Percentiles rank a stretch among this genome's conserved stretches.
These are phyloP conservation scores for Spheniscus humboldti DNA, from an alignment of 2,797 vertebrate species.

Conservation along the genomic window DNA sequence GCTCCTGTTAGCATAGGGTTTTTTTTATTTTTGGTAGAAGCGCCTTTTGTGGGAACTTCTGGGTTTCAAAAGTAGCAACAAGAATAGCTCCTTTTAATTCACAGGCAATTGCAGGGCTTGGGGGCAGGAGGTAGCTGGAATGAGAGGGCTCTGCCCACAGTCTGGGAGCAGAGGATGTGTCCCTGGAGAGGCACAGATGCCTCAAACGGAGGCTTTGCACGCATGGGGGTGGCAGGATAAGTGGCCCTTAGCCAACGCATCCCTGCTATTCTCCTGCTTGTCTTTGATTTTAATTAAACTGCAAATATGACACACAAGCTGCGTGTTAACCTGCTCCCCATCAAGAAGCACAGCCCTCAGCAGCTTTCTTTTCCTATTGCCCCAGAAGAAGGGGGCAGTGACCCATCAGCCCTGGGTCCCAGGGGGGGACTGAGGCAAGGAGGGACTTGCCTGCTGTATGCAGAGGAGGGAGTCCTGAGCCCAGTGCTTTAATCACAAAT, in stretches of 20 bases:
- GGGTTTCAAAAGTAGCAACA: conserved; percentile 1
- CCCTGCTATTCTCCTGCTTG: not conserved
- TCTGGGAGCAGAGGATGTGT: not conserved
- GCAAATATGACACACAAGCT: not conserved
- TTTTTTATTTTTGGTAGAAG: not conserved
- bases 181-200: not conserved
- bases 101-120: conserved; percentile 3
- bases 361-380: not conserved
- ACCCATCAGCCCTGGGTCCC: not conserved
- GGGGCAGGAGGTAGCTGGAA: conserved; percentile 22
- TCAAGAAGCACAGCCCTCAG: not conserved
- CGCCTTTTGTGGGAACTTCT: not conserved
- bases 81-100: conserved; percentile 3
- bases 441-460: not conserved
- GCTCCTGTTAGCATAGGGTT: not conserved
- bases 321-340: not conserved
- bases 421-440: not conserved
- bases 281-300: conserved; percentile 34
- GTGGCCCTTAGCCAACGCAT: not conserved
- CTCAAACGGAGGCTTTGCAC: not conserved
- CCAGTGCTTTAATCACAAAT: not conserved
- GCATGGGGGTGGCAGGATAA: not conserved
- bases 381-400: not conserved
- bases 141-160: conserved; percentile 14
- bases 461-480: not conserved